Conservation (phyloP, 2,888 invertebrate genomes). For the Pachycephus smyrnensis region DNA sequence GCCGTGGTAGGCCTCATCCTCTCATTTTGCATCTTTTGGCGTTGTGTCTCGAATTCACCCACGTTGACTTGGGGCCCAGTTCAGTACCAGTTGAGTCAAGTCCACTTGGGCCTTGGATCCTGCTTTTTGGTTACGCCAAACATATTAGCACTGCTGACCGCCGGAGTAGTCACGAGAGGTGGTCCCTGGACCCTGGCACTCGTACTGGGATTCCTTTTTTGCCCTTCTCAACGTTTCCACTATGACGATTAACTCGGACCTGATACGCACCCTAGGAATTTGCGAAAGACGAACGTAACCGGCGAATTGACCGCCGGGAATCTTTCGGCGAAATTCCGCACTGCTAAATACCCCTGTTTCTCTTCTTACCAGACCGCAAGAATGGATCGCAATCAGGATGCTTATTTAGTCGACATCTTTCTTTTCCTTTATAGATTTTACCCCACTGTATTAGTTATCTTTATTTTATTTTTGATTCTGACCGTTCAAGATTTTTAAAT, state of each 20-base stretch:
- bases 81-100: neutral
- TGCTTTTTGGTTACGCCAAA: constrained; percentile 2
- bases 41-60: neutral
- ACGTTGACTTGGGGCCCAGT: neutral
- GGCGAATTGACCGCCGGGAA: constrained; percentile 60
- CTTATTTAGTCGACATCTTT: neutral
- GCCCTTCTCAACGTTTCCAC: constrained; percentile 30
- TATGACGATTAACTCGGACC: constrained; percentile 45
- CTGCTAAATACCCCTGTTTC: constrained; percentile 57
- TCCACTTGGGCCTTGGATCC: neutral
- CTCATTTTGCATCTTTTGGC: constrained; percentile 6
- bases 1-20: constrained; percentile 28
- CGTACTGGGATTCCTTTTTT: constrained; percentile 42
- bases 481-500: too few relatives aligned
- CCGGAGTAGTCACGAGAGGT: constrained; percentile 45
- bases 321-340: constrained; percentile 57
- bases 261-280: constrained; percentile 60
- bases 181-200: constrained; percentile 48
- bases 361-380: constrained; percentile 47
- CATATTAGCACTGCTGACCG: constrained; percentile 23
- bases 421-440: neutral
- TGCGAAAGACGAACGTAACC: constrained; percentile 59
- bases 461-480: neutral
- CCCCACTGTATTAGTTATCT: neutral
- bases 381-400: neutral